Conservation (phyloP, 2,113 vertebrate species). For the Triplophysa dalaica region DNA sequence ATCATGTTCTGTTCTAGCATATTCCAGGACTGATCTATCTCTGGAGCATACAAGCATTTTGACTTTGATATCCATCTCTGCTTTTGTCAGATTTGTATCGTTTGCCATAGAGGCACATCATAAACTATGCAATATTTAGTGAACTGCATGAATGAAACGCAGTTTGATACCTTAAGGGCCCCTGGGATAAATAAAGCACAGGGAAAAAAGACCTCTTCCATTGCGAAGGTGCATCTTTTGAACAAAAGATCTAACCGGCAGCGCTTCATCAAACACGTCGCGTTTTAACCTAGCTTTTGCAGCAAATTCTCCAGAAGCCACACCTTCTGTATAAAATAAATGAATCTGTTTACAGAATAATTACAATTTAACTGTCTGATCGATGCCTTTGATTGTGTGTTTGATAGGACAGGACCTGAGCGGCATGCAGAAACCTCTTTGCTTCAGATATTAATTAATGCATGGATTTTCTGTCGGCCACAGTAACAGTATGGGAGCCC, state of each 20-base stretch:
- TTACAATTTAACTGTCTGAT: slow-evolving; percentile 55
- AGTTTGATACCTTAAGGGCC: slow-evolving; percentile 1
- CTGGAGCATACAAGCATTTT: slow-evolving; percentile 16
- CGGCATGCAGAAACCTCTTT: slow-evolving; percentile 32
- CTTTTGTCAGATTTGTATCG: neutral
- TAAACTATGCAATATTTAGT: neutral
- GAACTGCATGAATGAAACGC: slow-evolving; percentile 16
- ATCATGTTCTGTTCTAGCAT: neutral
- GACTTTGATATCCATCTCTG: slow-evolving; percentile 18
- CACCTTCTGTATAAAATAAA: slow-evolving; percentile 43
- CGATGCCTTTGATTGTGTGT: slow-evolving; percentile 53
- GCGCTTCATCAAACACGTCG: neutral
- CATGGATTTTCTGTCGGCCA: slow-evolving; percentile 56
- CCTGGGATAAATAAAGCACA: slow-evolving; percentile 1
- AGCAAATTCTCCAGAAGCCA: neutral
- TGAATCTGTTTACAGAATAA: slow-evolving; percentile 54
- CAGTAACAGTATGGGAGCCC: slow-evolving; percentile 32
- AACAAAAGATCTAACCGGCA: neutral
- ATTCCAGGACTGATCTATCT: slow-evolving; percentile 2
- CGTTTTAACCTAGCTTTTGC: neutral
- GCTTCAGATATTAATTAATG: slow-evolving; percentile 58
- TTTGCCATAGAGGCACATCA: neutral
- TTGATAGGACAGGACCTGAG: slow-evolving; percentile 43
- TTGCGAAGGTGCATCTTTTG: neutral
- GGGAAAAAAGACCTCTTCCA: neutral